Percentiles rank a stretch among this genome's conserved stretches.
These are phyloP conservation scores for Agrypnus murinus DNA, from an alignment of 2,888 invertebrate species.

Conservation along the genomic window DNA sequence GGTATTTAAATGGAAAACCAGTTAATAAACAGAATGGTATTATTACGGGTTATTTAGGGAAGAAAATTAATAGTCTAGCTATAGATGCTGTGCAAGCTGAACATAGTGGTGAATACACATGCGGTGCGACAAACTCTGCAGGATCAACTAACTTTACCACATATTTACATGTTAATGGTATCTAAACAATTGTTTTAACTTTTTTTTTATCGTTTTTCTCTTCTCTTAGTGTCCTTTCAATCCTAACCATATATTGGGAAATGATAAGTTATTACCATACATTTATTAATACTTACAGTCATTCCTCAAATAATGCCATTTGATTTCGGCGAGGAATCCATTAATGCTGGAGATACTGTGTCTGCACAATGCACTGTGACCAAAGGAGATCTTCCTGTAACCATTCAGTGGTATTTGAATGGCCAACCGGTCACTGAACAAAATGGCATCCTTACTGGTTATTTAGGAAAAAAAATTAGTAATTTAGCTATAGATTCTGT, in stretches of 20 bases:
- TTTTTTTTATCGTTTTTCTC: constrained; percentile 2
- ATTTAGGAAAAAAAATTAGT: constrained; percentile 78
- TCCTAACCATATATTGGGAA: no score
- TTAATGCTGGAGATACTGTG: constrained; percentile 83
- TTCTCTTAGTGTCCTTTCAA: background rate
- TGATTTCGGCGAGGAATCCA: constrained; percentile 79
- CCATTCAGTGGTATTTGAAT: constrained; percentile 79
- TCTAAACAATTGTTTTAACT: constrained; percentile 47
- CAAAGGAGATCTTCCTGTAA: constrained; percentile 86
- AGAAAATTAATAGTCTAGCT: constrained; percentile 78
- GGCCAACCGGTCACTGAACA: constrained; percentile 72
- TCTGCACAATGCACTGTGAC: constrained; percentile 82
- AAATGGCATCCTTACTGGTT: constrained; percentile 75
- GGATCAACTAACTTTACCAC: constrained; percentile 81
- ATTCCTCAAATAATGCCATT: constrained; percentile 81
- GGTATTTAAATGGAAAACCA: constrained; percentile 82
- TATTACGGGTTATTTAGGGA: constrained; percentile 69
- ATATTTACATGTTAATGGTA: constrained; percentile 83
- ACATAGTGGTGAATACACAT: constrained; percentile 85
- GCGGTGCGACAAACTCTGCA: constrained; percentile 82
- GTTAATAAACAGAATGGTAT: constrained; percentile 63
- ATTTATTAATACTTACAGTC: constrained; percentile 76
- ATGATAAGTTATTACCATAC: no score
- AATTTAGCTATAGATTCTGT: constrained; percentile 83
- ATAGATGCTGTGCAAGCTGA: constrained; percentile 82